Percentiles rank a stretch among this genome's conserved stretches.
phyloP scores from a whole-genome alignment of 1,140 invertebrate species.

The Procambarus clarkii region DNA sequence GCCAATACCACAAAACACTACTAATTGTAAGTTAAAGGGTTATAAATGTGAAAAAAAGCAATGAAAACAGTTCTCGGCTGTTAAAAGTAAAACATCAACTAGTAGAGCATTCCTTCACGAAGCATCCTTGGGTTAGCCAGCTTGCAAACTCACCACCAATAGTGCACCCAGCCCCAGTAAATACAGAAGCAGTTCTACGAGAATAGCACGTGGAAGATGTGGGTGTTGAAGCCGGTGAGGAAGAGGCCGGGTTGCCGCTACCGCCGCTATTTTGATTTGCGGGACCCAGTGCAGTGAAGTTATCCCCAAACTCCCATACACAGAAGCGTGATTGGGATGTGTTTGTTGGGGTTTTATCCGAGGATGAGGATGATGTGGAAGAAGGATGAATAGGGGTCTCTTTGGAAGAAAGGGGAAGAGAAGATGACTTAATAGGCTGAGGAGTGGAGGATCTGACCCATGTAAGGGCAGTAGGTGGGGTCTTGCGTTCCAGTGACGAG shows the following conservation, averaged over 20 bases:
- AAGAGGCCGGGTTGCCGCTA: constrained; percentile 57
- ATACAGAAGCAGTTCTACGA: constrained; percentile 68
- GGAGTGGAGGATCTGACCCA: constrained; percentile 63
- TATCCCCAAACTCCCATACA: constrained; percentile 72
- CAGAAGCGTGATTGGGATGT: constrained; percentile 70
- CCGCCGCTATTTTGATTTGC: constrained; percentile 56
- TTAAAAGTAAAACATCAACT: constrained; percentile 56
- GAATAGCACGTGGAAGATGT: constrained; percentile 70
- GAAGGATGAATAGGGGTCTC: constrained; percentile 56
- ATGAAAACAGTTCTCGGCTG: constrained; percentile 44
- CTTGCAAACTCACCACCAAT: constrained; percentile 65
- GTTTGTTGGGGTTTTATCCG: constrained; percentile 71
- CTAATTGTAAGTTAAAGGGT: constrained; percentile 6
- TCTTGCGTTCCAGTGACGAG: constrained; percentile 68
- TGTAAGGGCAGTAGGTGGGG: constrained; percentile 64
- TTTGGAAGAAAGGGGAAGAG: constrained; percentile 49
- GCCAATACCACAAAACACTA: constrained; percentile 28
- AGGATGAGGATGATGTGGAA: constrained; percentile 70
- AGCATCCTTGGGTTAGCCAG: constrained; percentile 61
- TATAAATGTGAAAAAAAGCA: constrained; percentile 41
- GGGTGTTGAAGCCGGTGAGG: constrained; percentile 66
- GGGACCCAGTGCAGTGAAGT: constrained; percentile 72
- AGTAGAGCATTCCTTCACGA: constrained; percentile 56
- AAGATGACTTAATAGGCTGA: constrained; percentile 63
- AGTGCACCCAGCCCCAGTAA: constrained; percentile 70